Percentiles rank a stretch among this genome's conserved stretches.
Evolutionary conservation across 2,888 invertebrate species (phyloP).

Genomic region (Seira sanloemensis): DNA sequence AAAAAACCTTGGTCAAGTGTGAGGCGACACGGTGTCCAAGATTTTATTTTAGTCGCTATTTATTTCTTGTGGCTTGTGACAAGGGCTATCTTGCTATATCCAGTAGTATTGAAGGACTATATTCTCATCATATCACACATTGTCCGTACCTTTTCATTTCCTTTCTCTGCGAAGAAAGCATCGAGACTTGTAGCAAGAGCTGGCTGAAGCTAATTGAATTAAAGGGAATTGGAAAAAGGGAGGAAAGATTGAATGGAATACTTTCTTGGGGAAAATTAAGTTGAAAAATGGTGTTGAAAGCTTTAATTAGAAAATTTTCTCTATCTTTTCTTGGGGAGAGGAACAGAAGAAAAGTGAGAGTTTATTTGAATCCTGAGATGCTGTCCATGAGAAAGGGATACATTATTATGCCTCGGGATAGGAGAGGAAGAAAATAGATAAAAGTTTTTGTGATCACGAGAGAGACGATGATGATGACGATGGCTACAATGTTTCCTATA

Average conservation of each 20-base stretch:
- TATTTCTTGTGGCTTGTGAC: no score
- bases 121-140: no score
- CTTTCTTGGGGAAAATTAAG: conserved; percentile 57
- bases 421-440: conserved; percentile 10
- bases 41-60: no score
- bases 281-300: conserved; percentile 57
- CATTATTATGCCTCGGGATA: background rate
- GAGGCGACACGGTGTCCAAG: no score
- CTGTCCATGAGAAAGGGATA: background rate
- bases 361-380: background rate
- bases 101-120: no score
- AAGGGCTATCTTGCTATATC: no score
- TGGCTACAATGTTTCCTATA: background rate
- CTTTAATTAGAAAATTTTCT: conserved; percentile 52
- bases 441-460: background rate
- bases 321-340: conserved; percentile 14
- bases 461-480: background rate
- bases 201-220: conserved; percentile 56
- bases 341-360: no score
- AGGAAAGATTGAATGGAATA: conserved; percentile 53
- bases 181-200: no score
- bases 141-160: background rate
- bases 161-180: conserved; percentile 18
- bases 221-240: conserved; percentile 22
- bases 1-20: no score